Evolutionary conservation across 2,797 vertebrate species (phyloP).

Genomic region (Pangasius macronema): DNA sequence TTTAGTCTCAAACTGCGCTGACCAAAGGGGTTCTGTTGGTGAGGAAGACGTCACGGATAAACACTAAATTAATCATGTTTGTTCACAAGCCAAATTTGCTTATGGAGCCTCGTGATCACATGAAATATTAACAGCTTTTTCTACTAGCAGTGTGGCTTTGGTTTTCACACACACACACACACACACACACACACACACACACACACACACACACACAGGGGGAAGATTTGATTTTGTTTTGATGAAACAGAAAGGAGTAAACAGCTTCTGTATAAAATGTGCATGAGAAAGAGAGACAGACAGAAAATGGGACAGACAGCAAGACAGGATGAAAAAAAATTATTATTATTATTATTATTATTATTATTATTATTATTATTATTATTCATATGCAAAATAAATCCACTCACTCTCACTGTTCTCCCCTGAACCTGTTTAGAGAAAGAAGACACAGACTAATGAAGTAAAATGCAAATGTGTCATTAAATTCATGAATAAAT

Average conservation of each 20-base stretch:
- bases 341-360: too few relatives aligned
- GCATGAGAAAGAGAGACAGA: background rate
- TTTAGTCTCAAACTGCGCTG: slow-evolving; percentile 74
- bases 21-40: slow-evolving; percentile 72
- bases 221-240: slow-evolving; percentile 11
- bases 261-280: slow-evolving; percentile 39
- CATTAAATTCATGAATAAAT: background rate
- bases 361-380: too few relatives aligned
- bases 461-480: background rate
- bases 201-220: slow-evolving; percentile 9
- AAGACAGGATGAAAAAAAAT: background rate
- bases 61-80: slow-evolving; percentile 98
- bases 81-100: slow-evolving; percentile 92
- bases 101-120: slow-evolving; percentile 89
- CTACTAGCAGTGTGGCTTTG: slow-evolving; percentile 72
- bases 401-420: background rate
- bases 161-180: slow-evolving; percentile 49
- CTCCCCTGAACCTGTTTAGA: background rate
- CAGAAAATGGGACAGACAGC: too few relatives aligned
- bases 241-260: slow-evolving; percentile 33
- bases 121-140: slow-evolving; percentile 93
- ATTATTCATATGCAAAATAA: background rate
- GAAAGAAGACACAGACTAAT: background rate
- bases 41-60: slow-evolving; percentile 78
- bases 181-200: slow-evolving; percentile 6